Percentiles rank a stretch among this genome's conserved stretches.
Evolutionary conservation across 2,797 vertebrate genomes (phyloP).

Genomic region (Menidia menidia): DNA sequence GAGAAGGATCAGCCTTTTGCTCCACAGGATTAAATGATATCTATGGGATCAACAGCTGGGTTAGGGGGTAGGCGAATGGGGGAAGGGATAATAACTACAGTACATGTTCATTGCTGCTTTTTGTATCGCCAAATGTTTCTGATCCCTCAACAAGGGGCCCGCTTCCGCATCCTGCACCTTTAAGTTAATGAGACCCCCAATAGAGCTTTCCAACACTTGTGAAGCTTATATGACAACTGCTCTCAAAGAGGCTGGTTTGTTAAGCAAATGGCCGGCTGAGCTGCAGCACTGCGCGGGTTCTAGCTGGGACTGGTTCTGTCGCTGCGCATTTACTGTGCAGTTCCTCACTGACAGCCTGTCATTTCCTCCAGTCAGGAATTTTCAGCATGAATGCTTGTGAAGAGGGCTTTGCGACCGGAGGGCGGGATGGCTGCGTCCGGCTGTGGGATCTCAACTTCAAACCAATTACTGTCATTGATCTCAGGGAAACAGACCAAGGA

Average conservation of each 20-base stretch:
- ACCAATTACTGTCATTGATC: slow-evolving; percentile 99
- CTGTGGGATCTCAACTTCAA: slow-evolving; percentile 99
- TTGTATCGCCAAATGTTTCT: slow-evolving; percentile 48
- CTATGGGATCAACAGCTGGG: slow-evolving; percentile 81
- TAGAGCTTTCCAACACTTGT: slow-evolving; percentile 27
- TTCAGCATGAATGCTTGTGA: slow-evolving; percentile 99
- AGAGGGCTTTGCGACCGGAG: slow-evolving; percentile 98
- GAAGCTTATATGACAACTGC: slow-evolving; percentile 12
- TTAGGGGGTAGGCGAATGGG: slow-evolving; percentile 66
- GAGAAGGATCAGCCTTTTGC: slow-evolving; percentile 79
- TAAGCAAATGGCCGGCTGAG: slow-evolving; percentile 52
- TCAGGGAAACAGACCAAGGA: slow-evolving; percentile 99
- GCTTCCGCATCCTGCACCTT: background rate
- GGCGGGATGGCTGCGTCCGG: slow-evolving; percentile 96
- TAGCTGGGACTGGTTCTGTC: slow-evolving; percentile 50
- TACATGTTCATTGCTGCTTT: slow-evolving; percentile 57
- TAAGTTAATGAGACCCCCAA: slow-evolving; percentile 9
- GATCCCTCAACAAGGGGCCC: slow-evolving; percentile 28
- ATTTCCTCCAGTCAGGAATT: slow-evolving; percentile 94
- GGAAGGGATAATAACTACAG: slow-evolving; percentile 71
- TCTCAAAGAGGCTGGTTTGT: slow-evolving; percentile 47
- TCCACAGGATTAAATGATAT: slow-evolving; percentile 81
- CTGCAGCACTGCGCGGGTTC: slow-evolving; percentile 27
- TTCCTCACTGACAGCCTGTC: slow-evolving; percentile 76
- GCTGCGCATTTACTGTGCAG: slow-evolving; percentile 65